Conservation (phyloP, 2,113 vertebrate species). For the Copsychus sechellarum region DNA sequence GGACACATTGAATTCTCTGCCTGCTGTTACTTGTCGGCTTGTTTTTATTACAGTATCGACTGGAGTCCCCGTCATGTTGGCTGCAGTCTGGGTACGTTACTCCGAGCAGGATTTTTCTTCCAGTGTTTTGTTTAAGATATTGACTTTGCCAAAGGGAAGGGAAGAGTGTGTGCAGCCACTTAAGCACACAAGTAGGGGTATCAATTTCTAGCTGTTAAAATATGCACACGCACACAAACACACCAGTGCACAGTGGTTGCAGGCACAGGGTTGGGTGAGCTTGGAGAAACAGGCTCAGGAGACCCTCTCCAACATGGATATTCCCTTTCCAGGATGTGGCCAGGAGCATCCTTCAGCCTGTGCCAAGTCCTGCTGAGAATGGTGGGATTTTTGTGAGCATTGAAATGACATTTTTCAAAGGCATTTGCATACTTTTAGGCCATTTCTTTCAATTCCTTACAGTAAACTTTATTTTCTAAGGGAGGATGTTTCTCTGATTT, state of each 20-base stretch:
- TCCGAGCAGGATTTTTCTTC: background rate
- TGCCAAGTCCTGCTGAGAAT: background rate
- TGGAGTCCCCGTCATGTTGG: background rate
- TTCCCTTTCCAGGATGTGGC: background rate
- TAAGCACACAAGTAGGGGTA: background rate
- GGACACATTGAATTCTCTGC: background rate
- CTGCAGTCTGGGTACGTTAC: background rate
- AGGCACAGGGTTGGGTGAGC: background rate
- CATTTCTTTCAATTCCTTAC: background rate
- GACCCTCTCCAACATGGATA: background rate
- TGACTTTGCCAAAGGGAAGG: conserved; percentile 18
- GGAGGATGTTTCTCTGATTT: background rate
- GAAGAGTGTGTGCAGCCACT: background rate
- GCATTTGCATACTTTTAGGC: background rate
- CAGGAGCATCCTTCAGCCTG: background rate
- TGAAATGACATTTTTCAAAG: background rate
- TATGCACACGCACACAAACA: background rate
- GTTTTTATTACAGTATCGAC: background rate
- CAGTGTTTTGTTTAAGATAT: background rate
- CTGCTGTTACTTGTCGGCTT: background rate
- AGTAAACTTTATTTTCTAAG: background rate
- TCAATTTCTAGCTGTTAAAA: background rate
- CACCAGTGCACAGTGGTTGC: accelerated
- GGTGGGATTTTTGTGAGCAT: background rate
- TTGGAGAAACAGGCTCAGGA: background rate